A percentile compares a stretch with the other conserved stretches of the same genome.
phyloP scores from a whole-genome alignment of 2,888 invertebrate genomes.

The Aphodius sticticus region DNA sequence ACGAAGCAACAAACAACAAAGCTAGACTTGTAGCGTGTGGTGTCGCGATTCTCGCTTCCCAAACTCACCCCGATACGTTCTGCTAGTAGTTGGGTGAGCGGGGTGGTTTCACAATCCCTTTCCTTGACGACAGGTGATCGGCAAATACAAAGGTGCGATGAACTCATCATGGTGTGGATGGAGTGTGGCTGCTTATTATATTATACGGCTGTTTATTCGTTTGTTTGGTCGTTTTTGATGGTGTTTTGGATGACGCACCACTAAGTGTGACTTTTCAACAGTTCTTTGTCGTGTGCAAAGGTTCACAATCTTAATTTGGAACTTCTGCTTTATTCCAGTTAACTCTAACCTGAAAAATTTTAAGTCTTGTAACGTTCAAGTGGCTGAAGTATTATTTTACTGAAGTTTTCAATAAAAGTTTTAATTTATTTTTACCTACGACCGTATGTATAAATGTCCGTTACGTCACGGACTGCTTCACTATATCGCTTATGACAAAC shows the following conservation, averaged over 20 bases:
- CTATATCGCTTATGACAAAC: too few relatives aligned
- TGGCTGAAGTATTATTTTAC: too few relatives aligned
- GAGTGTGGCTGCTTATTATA: background rate
- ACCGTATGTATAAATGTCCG: too few relatives aligned
- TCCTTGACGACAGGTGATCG: conserved; percentile 8
- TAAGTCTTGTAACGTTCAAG: too few relatives aligned
- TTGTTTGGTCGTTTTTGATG: background rate
- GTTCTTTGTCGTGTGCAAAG: too few relatives aligned
- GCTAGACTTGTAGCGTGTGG: conserved; percentile 17
- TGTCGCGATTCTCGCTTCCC: conserved; percentile 12
- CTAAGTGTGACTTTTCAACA: too few relatives aligned
- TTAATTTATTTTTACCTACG: too few relatives aligned
- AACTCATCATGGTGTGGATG: background rate
- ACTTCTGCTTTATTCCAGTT: too few relatives aligned
- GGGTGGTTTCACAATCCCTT: conserved; percentile 11
- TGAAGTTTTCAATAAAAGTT: too few relatives aligned
- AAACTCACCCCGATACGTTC: conserved; percentile 16
- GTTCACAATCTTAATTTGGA: too few relatives aligned
- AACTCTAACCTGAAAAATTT: too few relatives aligned
- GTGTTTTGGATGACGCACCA: background rate
- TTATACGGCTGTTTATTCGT: background rate
- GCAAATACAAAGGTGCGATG: conserved; percentile 17
- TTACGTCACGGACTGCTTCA: too few relatives aligned
- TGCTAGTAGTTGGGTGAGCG: background rate
- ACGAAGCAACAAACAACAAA: conserved; percentile 13